These are phyloP conservation scores for Physocephala rufipes DNA, from an alignment of 2,888 invertebrate species.

Conservation along the genomic window DNA sequence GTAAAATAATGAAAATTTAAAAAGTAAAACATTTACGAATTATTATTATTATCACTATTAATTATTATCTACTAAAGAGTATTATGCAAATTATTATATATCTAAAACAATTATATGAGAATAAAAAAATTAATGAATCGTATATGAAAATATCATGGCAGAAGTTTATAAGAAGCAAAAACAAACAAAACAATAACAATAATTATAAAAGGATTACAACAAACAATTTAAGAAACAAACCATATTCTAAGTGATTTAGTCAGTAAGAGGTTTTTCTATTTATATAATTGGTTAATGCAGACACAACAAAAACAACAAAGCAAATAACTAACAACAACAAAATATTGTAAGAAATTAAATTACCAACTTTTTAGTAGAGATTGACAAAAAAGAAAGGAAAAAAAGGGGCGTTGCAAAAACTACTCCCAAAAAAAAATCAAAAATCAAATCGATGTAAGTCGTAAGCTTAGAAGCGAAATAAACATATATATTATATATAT, in stretches of 20 bases:
- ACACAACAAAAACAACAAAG: constrained; percentile 11
- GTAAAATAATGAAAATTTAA: constrained; percentile 8
- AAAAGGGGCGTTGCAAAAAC: constrained; percentile 7
- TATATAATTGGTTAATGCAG: constrained; percentile 13
- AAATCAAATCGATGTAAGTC: constrained; percentile 28
- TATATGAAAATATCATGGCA: constrained; percentile 20
- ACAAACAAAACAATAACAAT: constrained; percentile 13
- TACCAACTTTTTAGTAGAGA: constrained; percentile 29
- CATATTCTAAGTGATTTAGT: constrained; percentile 32
- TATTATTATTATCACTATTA: constrained; percentile 16
- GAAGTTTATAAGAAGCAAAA: background rate
- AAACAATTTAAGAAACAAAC: constrained; percentile 23
- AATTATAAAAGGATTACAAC: background rate
- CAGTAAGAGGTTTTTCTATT: constrained; percentile 32
- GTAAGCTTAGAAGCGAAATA: constrained; percentile 25
- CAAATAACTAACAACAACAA: constrained; percentile 29
- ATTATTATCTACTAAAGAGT: background rate
- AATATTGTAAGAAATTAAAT: constrained; percentile 26
- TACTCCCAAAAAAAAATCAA: background rate
- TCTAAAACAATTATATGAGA: constrained; percentile 5
- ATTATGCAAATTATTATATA: too few species aligned
- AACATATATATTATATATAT: background rate
- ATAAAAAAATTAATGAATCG: constrained; percentile 19
- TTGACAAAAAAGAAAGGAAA: background rate
- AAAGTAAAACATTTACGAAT: constrained; percentile 16